Evolutionary conservation across 2,113 vertebrate species (phyloP).

Genomic region (Xenopus borealis): DNA sequence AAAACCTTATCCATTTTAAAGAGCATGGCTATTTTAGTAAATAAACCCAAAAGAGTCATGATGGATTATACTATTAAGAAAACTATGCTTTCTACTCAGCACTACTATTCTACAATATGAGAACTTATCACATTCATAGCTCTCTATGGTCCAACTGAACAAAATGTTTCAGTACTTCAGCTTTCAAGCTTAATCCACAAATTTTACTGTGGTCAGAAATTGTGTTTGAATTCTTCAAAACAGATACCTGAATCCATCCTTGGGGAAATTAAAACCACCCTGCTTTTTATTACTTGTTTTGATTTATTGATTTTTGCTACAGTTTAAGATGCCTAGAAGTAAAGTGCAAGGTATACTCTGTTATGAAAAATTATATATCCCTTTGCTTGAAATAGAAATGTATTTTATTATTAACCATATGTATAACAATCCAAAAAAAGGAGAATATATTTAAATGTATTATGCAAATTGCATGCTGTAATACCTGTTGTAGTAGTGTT

Average conservation of each 20-base stretch:
- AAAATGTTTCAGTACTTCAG: conserved; percentile 26
- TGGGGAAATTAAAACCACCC: conserved; percentile 35
- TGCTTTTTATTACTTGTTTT: conserved; percentile 28
- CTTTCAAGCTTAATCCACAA: conserved; percentile 24
- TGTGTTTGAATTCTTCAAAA: conserved; percentile 16
- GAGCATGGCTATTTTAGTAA: not conserved
- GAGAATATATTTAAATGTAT: no score
- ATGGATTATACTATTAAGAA: not conserved
- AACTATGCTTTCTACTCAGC: conserved; percentile 1
- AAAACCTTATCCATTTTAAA: not conserved
- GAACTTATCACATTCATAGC: conserved; percentile 22
- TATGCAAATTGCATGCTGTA: no score
- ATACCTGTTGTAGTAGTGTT: no score
- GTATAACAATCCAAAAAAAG: no score
- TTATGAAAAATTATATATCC: conserved; percentile 4
- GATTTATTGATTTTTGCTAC: conserved; percentile 24
- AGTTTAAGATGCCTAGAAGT: not conserved
- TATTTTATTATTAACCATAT: no score
- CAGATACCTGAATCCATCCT: conserved; percentile 22
- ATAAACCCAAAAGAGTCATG: not conserved
- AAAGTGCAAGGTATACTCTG: not conserved
- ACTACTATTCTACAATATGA: conserved; percentile 15
- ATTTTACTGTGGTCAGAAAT: conserved; percentile 30
- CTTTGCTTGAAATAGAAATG: not conserved
- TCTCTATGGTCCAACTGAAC: conserved; percentile 26